Conservation (phyloP, 1,140 invertebrate genomes). For the Psilanteris sp. region DNA sequence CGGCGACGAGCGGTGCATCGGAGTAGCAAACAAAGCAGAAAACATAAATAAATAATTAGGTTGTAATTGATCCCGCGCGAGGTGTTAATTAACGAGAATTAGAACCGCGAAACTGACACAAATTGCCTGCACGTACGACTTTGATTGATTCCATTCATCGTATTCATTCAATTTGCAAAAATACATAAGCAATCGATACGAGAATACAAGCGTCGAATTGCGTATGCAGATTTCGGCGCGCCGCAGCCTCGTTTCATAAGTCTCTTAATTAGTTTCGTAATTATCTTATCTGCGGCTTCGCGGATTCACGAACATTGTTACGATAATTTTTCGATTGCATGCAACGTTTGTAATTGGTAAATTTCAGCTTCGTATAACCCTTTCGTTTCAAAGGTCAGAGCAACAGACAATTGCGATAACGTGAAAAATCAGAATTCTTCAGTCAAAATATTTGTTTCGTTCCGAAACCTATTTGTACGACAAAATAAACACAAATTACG, state of each 20-base stretch:
- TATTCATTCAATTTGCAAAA: conserved; percentile 32
- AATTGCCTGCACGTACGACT: conserved; percentile 27
- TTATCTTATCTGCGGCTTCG: conserved; percentile 36
- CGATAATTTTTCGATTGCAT: conserved; percentile 28
- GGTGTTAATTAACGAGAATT: conserved; percentile 35
- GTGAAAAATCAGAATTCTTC: conserved; percentile 16
- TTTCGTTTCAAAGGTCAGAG: conserved; percentile 21
- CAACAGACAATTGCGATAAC: conserved; percentile 16
- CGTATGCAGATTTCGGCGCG: conserved; percentile 23
- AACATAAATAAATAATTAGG: no score
- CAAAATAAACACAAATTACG: no score
- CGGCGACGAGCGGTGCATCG: no score
- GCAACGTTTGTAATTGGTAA: conserved; percentile 12
- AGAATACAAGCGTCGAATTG: conserved; percentile 1
- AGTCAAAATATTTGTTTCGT: conserved; percentile 5
- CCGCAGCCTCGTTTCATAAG: conserved; percentile 15
- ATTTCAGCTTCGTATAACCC: conserved; percentile 14
- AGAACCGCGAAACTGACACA: conserved; percentile 26
- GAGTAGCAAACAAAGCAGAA: no score
- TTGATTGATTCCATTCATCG: conserved; percentile 30
- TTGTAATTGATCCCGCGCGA: conserved; percentile 13
- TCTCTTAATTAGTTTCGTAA: conserved; percentile 26
- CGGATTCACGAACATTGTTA: conserved; percentile 17
- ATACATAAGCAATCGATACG: conserved; percentile 27
- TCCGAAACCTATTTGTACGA: no score